Base-by-base conservation (phyloP, 1,140 invertebrate genomes). In the Trachelipus rathkii region DNA sequence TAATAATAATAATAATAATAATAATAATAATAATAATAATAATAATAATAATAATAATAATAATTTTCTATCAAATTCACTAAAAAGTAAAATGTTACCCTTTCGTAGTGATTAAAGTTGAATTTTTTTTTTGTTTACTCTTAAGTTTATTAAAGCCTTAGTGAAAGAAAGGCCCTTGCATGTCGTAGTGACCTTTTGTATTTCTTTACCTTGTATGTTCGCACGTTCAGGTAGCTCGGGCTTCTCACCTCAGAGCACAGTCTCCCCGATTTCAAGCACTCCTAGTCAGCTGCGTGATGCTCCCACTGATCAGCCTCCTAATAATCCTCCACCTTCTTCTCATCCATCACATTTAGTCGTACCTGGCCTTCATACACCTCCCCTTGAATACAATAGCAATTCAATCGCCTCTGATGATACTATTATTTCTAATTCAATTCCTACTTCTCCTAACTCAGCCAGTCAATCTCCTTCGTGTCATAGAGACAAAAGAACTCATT, bases 201-300 rank as follows among this genome's bases (percentile, higher is more conserved):
- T 60, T 13, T 60, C 50, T 13, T 60, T 60, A 60, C 11, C 19
- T 60, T 60, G 50, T 60, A 13, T 60, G 50, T 60, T 60, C 50
- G 50, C 50, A 60, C 50, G 50, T 60, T 33, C 50, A 60, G 50
- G 50, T 13, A 60, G 50, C 19, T 60, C 50, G 8, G 50, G 50
- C 50, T 60, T 60, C 50, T 60, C 50, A 19, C 50, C 50, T 60
- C 50, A 60, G 50, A 60, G 50, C 50, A 60, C 50, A 19, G 19
- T 19, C 11, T 60, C 50, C 50, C 33, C 33, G 33, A 60, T 60
- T 60, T 60, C 50, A 19, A 60, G 50, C 50, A 60, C 50, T 60
- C 11, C 11, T 60, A 60, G 50, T 60, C 50, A 60, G 19, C 50
- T 60, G 50, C 11, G 50, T 15, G 50, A 60, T 60, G 50, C 50